phyloP scores from a whole-genome alignment of 2,888 invertebrate species.

The Cantharis rustica region DNA sequence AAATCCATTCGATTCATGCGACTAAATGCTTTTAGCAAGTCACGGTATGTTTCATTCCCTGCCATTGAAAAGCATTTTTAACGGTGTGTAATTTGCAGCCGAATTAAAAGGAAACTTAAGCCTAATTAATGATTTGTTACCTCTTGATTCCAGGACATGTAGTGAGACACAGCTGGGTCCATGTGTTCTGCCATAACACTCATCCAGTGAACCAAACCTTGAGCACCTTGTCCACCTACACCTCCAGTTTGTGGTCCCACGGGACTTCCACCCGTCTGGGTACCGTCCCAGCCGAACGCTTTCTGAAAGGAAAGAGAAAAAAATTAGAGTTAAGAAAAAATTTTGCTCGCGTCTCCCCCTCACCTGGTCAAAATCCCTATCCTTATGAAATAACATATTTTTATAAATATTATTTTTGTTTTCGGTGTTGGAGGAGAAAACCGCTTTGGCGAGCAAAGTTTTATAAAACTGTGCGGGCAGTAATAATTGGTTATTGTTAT shows the following conservation, averaged over 20 bases:
- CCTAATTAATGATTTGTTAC: slow-evolving; percentile 39
- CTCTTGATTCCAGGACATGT: slow-evolving; percentile 66
- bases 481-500: slow-evolving; percentile 58
- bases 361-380: slow-evolving; percentile 56
- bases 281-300: slow-evolving; percentile 56
- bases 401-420: slow-evolving; percentile 55
- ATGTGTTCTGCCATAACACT: slow-evolving; percentile 96
- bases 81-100: slow-evolving; percentile 6
- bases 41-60: slow-evolving; percentile 6
- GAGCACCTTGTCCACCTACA: slow-evolving; percentile 68
- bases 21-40: slow-evolving; percentile 14
- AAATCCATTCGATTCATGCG: slow-evolving; percentile 7
- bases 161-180: slow-evolving; percentile 82
- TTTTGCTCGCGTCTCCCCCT: neutral
- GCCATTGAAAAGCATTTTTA: slow-evolving; percentile 5
- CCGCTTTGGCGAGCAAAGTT: slow-evolving; percentile 76
- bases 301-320: slow-evolving; percentile 61
- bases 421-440: slow-evolving; percentile 59
- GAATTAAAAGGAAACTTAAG: slow-evolving; percentile 54
- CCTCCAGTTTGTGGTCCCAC: slow-evolving; percentile 60
- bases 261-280: slow-evolving; percentile 59
- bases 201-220: slow-evolving; percentile 94
- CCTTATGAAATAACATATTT: slow-evolving; percentile 55
- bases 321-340: neutral
- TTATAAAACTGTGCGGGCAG: slow-evolving; percentile 80